Percentiles rank a stretch among this genome's conserved stretches.
phyloP scores from a whole-genome alignment of 2,888 invertebrate species.

The Lordiphosa andalusiaca region DNA sequence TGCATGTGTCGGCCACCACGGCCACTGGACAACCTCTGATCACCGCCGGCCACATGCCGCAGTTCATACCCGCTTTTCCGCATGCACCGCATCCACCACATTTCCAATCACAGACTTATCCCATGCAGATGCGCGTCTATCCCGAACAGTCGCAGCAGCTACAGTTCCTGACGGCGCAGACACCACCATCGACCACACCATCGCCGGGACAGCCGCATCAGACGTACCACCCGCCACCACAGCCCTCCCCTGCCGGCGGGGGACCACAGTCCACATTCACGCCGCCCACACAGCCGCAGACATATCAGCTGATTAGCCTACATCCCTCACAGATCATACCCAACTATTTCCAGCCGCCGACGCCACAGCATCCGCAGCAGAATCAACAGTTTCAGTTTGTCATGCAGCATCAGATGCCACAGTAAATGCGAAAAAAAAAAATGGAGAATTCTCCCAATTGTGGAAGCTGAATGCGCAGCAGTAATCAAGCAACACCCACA shows the following conservation, averaged over 20 bases:
- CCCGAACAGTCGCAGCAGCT: slow-evolving; percentile 83
- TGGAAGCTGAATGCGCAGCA: slow-evolving; percentile 34
- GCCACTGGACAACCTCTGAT: slow-evolving; percentile 91
- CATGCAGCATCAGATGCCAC: slow-evolving; percentile 79
- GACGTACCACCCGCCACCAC: slow-evolving; percentile 83
- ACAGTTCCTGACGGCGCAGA: slow-evolving; percentile 83
- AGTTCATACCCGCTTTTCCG: slow-evolving; percentile 83
- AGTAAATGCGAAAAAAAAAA: slow-evolving; percentile 64
- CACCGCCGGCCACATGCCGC: slow-evolving; percentile 89
- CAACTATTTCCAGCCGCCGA: slow-evolving; percentile 75
- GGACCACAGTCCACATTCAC: slow-evolving; percentile 81
- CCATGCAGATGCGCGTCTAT: slow-evolving; percentile 86
- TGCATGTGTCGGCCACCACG: slow-evolving; percentile 87
- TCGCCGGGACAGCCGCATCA: slow-evolving; percentile 83
- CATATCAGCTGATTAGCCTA: slow-evolving; percentile 83
- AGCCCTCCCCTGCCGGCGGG: slow-evolving; percentile 82
- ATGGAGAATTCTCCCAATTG: slow-evolving; percentile 6
- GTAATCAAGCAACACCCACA: slow-evolving; percentile 24
- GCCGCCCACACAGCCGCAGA: slow-evolving; percentile 80
- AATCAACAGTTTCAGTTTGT: slow-evolving; percentile 79
- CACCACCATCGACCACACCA: slow-evolving; percentile 82
- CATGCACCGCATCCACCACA: slow-evolving; percentile 82
- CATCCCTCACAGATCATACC: slow-evolving; percentile 76
- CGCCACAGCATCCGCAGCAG: slow-evolving; percentile 78
- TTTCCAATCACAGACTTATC: slow-evolving; percentile 80